A percentile compares a stretch with the other conserved stretches of the same genome.
Evolutionary conservation across 2,797 vertebrate species (phyloP).

Genomic region (Periparus ater): DNA sequence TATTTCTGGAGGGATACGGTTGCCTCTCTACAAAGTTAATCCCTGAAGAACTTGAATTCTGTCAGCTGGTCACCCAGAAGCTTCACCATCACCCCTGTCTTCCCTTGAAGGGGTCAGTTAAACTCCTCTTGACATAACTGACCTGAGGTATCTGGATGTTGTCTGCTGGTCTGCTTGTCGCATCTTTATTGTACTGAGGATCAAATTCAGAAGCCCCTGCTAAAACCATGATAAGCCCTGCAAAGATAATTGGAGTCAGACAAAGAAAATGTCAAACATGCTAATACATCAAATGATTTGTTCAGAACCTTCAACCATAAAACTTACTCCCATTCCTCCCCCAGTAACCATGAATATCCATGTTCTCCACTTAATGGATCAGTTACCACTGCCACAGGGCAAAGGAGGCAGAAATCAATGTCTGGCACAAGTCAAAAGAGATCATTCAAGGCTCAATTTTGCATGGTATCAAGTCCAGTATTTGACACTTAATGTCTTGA

Average conservation of each 20-base stretch:
- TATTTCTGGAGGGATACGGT: not conserved
- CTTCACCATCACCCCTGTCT: not conserved
- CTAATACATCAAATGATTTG: not conserved
- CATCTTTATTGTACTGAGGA: conserved; percentile 98
- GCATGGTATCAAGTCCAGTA: not conserved
- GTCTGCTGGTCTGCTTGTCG: conserved; percentile 94
- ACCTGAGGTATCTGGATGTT: conserved; percentile 98
- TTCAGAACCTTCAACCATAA: not conserved
- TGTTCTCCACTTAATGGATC: not conserved
- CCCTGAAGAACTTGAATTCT: not conserved
- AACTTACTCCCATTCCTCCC: not conserved
- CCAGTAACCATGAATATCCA: not conserved
- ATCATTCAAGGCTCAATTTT: not conserved
- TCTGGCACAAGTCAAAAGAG: not conserved
- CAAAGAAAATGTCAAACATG: not conserved
- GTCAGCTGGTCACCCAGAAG: not conserved
- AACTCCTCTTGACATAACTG: not conserved
- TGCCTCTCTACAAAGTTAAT: not conserved
- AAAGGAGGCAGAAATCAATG: not conserved
- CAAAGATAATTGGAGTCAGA: conserved; percentile 23
- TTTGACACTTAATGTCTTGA: not conserved
- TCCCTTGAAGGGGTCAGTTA: not conserved
- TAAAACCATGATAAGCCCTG: conserved; percentile 95
- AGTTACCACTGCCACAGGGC: not conserved
- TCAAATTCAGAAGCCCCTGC: conserved; percentile 97